Conservation (phyloP, 2,113 vertebrate genomes). For the Gavialis gangeticus region DNA sequence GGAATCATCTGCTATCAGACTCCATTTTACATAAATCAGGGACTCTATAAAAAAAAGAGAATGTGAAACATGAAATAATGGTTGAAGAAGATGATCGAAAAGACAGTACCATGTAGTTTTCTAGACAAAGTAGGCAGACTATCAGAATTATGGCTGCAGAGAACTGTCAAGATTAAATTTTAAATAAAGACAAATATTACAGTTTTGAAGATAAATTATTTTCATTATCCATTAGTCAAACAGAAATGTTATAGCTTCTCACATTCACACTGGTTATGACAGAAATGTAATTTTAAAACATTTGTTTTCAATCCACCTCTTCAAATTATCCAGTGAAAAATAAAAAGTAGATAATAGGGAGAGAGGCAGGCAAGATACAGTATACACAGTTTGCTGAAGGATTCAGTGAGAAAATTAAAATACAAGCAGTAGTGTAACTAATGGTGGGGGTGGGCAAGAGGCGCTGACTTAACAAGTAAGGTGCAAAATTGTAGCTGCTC, state of each 20-base stretch:
- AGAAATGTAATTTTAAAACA: background rate
- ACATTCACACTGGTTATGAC: background rate
- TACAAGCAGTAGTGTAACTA: background rate
- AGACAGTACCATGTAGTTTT: background rate
- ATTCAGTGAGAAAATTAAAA: background rate
- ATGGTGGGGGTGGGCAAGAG: too few species aligned
- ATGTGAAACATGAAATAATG: background rate
- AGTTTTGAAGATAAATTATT: background rate
- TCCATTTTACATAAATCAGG: background rate
- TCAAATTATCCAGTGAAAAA: background rate
- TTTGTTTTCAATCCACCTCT: background rate
- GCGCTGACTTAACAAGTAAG: too few species aligned
- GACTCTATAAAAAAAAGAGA: background rate
- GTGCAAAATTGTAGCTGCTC: too few species aligned
- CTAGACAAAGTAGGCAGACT: background rate
- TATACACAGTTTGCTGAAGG: background rate
- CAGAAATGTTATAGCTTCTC: background rate
- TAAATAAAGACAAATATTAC: background rate
- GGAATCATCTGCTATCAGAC: background rate
- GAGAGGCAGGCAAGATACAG: background rate
- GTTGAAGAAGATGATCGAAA: background rate
- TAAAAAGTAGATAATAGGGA: background rate
- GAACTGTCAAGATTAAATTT: background rate
- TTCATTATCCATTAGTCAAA: background rate
- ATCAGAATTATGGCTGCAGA: slow-evolving; percentile 9